Conservation (phyloP, 2,113 vertebrate genomes). For the Chloropsis hardwickii region DNA sequence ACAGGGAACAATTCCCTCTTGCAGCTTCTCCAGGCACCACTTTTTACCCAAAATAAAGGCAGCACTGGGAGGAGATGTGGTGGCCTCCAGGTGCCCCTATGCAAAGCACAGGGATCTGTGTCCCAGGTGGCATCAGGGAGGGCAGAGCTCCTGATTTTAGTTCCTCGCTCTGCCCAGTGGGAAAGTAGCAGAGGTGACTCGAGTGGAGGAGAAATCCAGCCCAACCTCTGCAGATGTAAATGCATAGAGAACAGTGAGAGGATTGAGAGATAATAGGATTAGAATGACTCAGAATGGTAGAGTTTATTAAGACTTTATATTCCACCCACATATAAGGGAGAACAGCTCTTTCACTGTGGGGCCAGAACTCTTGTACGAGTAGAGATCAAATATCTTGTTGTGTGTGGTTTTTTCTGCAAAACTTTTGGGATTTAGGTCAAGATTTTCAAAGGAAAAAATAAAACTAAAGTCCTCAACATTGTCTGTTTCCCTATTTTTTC, state of each 20-base stretch:
- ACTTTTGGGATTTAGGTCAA: background rate
- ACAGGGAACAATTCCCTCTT: accelerated
- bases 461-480: background rate
- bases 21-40: background rate
- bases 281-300: slow-evolving; percentile 5
- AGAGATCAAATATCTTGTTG: background rate
- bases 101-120: background rate
- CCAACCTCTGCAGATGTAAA: background rate
- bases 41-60: background rate
- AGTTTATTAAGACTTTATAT: background rate
- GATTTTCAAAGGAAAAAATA: background rate
- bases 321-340: background rate
- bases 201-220: background rate
- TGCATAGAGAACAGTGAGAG: background rate
- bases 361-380: background rate
- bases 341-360: background rate
- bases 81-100: too few species aligned
- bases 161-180: background rate
- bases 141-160: background rate
- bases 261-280: slow-evolving; percentile 24
- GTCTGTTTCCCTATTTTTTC: background rate
- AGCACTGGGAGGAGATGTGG: background rate
- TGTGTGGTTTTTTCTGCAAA: background rate
- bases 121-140: background rate
- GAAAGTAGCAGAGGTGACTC: background rate